Evolutionary conservation across 2,888 invertebrate genomes (phyloP).

Genomic region (Caenorhabditis angaria): DNA sequence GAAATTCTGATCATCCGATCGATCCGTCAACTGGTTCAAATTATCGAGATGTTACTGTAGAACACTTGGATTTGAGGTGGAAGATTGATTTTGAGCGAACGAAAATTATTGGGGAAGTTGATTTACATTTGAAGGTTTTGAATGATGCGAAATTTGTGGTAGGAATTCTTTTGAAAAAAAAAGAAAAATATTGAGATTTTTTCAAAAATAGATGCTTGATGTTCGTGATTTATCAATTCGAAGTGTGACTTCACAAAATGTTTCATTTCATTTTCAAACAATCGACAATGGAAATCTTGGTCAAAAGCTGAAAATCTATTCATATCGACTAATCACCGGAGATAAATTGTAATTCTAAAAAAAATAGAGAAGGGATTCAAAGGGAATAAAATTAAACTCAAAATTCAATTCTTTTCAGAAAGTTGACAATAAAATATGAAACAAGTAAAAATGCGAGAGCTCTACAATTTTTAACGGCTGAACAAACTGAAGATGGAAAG

Average conservation of each 20-base stretch:
- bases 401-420: not conserved
- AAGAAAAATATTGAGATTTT: not conserved
- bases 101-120: not conserved
- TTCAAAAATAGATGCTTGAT: not conserved
- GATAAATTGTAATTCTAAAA: not conserved
- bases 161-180: not conserved
- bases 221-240: not conserved
- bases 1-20: not conserved
- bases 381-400: not conserved
- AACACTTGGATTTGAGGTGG: not conserved
- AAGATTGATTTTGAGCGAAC: not conserved
- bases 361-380: too few species aligned
- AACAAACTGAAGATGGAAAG: not conserved
- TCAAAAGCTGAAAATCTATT: not conserved
- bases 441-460: not conserved
- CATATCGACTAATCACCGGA: not conserved
- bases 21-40: conserved; percentile 8
- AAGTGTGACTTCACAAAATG: not conserved
- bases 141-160: not conserved
- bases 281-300: not conserved
- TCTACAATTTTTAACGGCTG: not conserved
- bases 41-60: not conserved
- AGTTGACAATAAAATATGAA: not conserved
- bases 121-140: not conserved
- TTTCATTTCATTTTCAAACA: not conserved